A percentile compares a stretch with the other conserved stretches of the same genome.
Evolutionary conservation across 2,113 vertebrate genomes (phyloP).

Genomic region (Tragelaphus strepsiceros): DNA sequence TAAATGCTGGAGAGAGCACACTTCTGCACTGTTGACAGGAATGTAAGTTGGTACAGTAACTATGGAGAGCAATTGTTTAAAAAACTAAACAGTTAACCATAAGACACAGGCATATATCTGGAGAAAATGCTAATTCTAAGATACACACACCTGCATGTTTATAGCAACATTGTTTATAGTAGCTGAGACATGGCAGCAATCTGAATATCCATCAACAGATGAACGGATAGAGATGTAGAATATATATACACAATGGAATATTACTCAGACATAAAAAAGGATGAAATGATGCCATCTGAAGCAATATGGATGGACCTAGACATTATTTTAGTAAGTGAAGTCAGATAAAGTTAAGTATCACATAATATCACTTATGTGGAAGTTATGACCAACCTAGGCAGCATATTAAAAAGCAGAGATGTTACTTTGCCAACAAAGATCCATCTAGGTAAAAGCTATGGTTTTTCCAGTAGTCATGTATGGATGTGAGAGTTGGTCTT

Average conservation of each 20-base stretch:
- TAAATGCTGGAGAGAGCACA: neutral
- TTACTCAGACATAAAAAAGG: neutral
- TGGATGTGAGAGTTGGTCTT: neutral
- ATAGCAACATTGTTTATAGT: neutral
- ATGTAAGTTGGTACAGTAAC: neutral
- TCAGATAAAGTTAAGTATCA: neutral
- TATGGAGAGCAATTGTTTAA: neutral
- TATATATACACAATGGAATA: neutral
- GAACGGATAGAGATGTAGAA: neutral
- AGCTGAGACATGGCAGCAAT: neutral
- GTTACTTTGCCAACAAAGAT: neutral
- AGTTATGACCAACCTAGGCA: neutral
- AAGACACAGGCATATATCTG: neutral
- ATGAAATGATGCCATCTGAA: neutral
- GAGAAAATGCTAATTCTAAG: neutral
- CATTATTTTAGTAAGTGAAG: neutral
- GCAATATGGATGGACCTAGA: neutral
- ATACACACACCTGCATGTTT: neutral
- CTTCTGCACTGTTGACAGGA: neutral
- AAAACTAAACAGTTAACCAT: neutral
- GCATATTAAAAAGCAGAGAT: neutral
- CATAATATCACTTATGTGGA: neutral
- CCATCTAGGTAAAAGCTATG: neutral
- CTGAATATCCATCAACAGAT: neutral
- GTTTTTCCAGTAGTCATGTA: neutral